phyloP scores from a whole-genome alignment of 2,113 vertebrate species.

The Canis aureus region DNA sequence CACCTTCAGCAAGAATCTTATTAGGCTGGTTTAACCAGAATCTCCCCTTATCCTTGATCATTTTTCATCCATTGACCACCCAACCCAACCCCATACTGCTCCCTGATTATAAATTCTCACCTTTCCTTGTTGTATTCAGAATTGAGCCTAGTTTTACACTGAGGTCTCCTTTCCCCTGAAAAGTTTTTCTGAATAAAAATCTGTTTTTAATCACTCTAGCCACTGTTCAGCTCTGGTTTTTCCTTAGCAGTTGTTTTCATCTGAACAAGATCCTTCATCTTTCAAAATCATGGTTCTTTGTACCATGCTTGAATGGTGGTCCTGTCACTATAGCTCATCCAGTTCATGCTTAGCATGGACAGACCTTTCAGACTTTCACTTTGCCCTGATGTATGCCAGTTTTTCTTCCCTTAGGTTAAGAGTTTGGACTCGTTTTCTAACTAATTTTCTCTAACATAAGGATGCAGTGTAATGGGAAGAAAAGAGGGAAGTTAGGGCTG shows the following conservation, averaged over 20 bases:
- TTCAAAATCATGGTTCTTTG: not conserved
- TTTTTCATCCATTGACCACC: not conserved
- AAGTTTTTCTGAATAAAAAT: not conserved
- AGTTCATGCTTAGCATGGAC: not conserved
- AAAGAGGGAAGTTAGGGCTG: not conserved
- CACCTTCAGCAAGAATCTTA: not conserved
- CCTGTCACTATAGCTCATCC: not conserved
- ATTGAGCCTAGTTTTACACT: not conserved
- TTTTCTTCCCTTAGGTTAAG: not conserved
- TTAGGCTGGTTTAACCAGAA: not conserved
- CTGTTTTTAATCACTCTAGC: not conserved
- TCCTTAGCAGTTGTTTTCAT: not conserved
- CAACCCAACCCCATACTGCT: not conserved
- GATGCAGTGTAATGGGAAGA: not conserved
- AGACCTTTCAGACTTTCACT: conserved; percentile 8
- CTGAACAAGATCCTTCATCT: not conserved
- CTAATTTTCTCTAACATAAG: not conserved
- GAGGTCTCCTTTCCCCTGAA: not conserved
- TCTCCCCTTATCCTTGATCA: not conserved
- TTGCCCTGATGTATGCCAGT: not conserved
- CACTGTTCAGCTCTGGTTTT: not conserved
- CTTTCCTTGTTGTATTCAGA: not conserved
- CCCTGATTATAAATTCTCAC: not conserved
- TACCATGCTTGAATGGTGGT: not conserved
- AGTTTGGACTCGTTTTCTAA: not conserved